Evolutionary conservation across 2,888 invertebrate genomes (phyloP), one percentile per base, ranked within the genome.

Genomic region (Lasioglossum pauxillum): DNA sequence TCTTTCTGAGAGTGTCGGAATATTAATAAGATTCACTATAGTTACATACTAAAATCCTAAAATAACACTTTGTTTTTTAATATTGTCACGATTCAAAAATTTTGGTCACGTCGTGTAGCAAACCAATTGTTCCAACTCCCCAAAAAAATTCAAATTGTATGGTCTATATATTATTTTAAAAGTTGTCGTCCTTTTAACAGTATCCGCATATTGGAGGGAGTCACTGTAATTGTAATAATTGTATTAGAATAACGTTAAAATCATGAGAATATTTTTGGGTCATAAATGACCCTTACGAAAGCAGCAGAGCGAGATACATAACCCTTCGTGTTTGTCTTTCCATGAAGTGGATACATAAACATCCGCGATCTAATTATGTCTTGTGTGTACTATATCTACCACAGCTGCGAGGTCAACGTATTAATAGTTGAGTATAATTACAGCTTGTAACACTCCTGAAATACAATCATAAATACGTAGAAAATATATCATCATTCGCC

Each of bases 301-400:
- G 53, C 23, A 23, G 23, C 53, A 53, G 53, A 53, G 7, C 23
- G 27, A n/a, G 14, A 27, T 14, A 14, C 27, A 27, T 19, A 53
- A 10, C 53, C 23, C 60, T 27, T 60, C 60, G 4, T n/a, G 53
- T n/a, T 23, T 53, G 23, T 23, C 57, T 57, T 60, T 60, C 60
- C 60, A 60, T 60, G 60, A 60, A 60, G 60, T 53, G 53, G 23
- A 53, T 27, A 60, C 27, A 27, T 60, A 60, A 60, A 60, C 60
- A 60, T 60, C 60, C 60, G 60, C 14, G 60, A 14, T 60, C 60
- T 60, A 60, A 60, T 60, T 60, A 27, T 27, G 60, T 60, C 27
- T 60, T 14, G 12, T 12, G 12, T 14, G 60, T 27, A 60, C 60
- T 27, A 14, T 5, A 60, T 60, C 27, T 5, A 27, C 60, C 60